Evolutionary conservation across 2,888 invertebrate species (phyloP), one percentile per base, ranked within the genome.

Genomic region (Lottia scabra): DNA sequence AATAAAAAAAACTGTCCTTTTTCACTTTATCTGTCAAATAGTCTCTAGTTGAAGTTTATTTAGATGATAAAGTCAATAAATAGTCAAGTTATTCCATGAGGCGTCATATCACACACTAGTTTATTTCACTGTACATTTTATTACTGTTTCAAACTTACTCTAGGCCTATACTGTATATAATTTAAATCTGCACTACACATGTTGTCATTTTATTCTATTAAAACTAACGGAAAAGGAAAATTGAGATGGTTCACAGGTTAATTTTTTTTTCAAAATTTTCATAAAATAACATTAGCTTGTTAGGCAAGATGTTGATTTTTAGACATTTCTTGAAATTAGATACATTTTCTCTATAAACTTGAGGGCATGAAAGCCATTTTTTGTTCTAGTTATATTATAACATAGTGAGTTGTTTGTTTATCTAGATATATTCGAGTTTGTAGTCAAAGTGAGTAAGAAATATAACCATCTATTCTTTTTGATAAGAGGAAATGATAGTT

Each of bases 271-370:
- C 10, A 10, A 38, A 23, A 56, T 56, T 56, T 38, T 56, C 19
- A 56, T 56, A 56, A 56, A 56, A 56, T 56, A 56, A 56, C 56
- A 56, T 2, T 56, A 23, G 56, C 56, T 56, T 56, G 56, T 56
- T 56, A 56, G 56, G 19, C 23, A 56, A 56, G 56, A 56, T 56
- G 56, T 56, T 56, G 56, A 56, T 56, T 56, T 56, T 56, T 23
- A 56, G 56, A 56, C 19, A 56, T 56, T 56, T 23, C 2, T 13
- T 56, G 56, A 56, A 56, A 56, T 23, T 19, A 56, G 56, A 56
- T 56, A 56, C 56, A 56, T 56, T 56, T 56, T 19, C 19, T 56
- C 23, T 23, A 56, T 56, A 56, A 56, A 56, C 56, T 56, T 23
- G 10, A 23, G 56, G 56, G 23, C 56, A 56, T 23, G 10, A 23